These are phyloP conservation scores for Phorcus lineatus DNA, from an alignment of 2,888 invertebrate species.

Conservation along the genomic window DNA sequence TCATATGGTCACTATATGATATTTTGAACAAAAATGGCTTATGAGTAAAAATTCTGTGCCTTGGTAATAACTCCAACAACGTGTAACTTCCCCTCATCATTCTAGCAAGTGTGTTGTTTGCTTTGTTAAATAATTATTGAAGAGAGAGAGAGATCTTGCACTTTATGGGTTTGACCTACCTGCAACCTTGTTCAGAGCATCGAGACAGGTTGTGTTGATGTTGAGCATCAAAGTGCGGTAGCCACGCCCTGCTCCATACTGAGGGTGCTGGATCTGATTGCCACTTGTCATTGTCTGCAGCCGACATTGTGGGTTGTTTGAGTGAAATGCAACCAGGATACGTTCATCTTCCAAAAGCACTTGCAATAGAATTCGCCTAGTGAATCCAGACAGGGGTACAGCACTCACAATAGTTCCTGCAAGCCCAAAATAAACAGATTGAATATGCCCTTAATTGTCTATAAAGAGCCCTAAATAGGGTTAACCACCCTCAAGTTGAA, in stretches of 20 bases:
- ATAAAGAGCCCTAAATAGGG: no score
- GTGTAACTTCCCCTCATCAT: no score
- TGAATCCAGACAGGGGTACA: constrained; percentile 85
- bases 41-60: no score
- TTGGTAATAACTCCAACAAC: no score
- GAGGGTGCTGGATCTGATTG: constrained; percentile 79
- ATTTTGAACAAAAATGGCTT: no score
- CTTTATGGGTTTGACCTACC: constrained; percentile 62
- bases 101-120: no score
- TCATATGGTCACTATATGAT: no score
- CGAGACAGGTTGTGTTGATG: constrained; percentile 84
- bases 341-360: constrained; percentile 90
- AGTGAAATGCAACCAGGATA: constrained; percentile 84
- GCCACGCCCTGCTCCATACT: constrained; percentile 84
- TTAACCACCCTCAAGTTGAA: no score
- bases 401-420: constrained; percentile 49
- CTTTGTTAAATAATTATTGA: no score
- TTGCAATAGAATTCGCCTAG: constrained; percentile 89
- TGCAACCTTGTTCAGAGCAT: constrained; percentile 81
- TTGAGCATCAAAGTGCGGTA: constrained; percentile 85
- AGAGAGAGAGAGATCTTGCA: neutral
- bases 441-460: neutral
- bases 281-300: constrained; percentile 53
- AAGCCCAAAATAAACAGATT: neutral
- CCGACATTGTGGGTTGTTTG: constrained; percentile 39